Percentiles rank a stretch among this genome's conserved stretches.
These are phyloP conservation scores for Aphrocallistes beatrix DNA, from an alignment of 37 sponge, comb jelly and placozoan genomes.

Conservation along the genomic window DNA sequence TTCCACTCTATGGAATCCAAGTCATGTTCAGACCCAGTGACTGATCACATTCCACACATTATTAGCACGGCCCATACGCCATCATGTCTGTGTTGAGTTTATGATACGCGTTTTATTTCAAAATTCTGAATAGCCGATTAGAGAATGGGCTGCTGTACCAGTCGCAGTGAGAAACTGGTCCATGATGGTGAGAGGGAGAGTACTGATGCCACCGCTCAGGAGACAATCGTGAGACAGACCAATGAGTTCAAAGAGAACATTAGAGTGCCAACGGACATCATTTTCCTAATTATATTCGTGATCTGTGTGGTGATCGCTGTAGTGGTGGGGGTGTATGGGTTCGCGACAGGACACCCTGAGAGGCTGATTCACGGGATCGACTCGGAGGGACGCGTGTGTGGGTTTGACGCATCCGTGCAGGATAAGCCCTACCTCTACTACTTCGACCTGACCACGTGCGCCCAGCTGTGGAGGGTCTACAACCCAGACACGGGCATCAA, in stretches of 20 bases:
- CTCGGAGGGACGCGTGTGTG: neutral
- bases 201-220: neutral
- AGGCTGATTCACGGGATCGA: neutral
- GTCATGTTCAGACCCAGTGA: no score
- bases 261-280: neutral
- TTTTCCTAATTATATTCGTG: neutral
- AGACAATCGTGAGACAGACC: neutral
- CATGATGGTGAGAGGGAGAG: neutral
- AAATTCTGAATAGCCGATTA: no score
- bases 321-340: neutral
- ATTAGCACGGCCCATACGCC: no score
- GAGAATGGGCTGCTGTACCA: neutral
- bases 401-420: neutral
- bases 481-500: neutral
- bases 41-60: no score
- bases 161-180: neutral
- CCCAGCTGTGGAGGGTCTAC: neutral
- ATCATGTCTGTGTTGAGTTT: no score
- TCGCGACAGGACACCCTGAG: neutral
- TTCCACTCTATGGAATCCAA: no score
- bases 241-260: constrained; percentile 13
- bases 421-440: neutral
- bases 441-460: constrained; percentile 6
- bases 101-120: no score
- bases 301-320: neutral